Conservation (phyloP, 2,888 invertebrate genomes). For the Rhyacophila evoluta region DNA sequence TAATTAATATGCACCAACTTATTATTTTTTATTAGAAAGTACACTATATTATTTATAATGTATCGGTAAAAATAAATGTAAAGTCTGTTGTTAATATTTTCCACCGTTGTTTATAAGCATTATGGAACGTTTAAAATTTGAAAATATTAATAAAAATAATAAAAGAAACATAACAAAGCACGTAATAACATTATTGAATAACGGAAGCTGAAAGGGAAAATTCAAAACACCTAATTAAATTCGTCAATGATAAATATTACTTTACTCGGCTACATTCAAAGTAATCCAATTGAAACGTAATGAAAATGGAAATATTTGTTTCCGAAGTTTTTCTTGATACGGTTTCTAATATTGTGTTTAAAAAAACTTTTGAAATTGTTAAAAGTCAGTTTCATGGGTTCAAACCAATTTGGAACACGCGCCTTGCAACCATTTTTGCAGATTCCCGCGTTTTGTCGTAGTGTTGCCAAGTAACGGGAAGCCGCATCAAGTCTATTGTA, state of each 20-base stretch:
- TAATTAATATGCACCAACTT: too few relatives aligned
- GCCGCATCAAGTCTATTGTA: neutral
- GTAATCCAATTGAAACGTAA: neutral
- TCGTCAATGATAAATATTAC: neutral
- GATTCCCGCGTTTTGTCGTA: neutral
- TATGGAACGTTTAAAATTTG: too few relatives aligned
- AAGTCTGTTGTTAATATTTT: too few relatives aligned
- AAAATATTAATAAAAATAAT: too few relatives aligned
- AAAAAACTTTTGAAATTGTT: neutral
- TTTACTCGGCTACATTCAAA: neutral
- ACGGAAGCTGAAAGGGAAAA: too few relatives aligned
- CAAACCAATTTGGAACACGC: conserved; percentile 15
- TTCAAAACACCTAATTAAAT: neutral
- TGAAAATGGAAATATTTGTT: neutral
- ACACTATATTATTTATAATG: too few relatives aligned
- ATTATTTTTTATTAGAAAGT: too few relatives aligned
- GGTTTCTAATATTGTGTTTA: neutral
- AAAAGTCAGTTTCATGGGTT: neutral
- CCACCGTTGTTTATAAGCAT: too few relatives aligned
- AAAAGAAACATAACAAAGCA: too few relatives aligned
- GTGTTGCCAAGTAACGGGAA: conserved; percentile 3
- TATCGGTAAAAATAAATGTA: too few relatives aligned
- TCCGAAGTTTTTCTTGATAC: neutral
- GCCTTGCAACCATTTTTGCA: neutral
- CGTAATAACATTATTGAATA: neutral